A percentile compares a stretch with the other conserved stretches of the same genome.
These are phyloP conservation scores for Coleophora flavipennella DNA, from an alignment of 2,888 invertebrate species.

Conservation along the genomic window DNA sequence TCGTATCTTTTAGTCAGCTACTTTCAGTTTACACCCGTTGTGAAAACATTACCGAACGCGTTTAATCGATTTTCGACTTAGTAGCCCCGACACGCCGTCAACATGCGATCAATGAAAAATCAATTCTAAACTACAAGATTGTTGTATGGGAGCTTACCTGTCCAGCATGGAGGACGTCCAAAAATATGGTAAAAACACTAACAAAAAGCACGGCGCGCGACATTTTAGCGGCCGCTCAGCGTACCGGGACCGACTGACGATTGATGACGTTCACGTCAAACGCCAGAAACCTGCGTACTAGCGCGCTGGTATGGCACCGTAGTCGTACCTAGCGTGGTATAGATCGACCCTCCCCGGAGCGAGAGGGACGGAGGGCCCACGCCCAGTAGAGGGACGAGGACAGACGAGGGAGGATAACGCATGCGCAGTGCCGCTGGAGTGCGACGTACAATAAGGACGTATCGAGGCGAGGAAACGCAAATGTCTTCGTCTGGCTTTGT, in stretches of 20 bases:
- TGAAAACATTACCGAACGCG: constrained; percentile 59
- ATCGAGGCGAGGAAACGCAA: constrained; percentile 55
- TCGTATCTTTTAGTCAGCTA: constrained; percentile 47
- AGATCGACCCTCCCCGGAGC: constrained; percentile 66
- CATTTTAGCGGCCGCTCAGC: constrained; percentile 71
- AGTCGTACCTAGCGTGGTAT: constrained; percentile 66
- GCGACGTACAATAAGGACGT: constrained; percentile 53
- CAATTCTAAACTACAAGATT: background rate
- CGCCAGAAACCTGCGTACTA: constrained; percentile 69
- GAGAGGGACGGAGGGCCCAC: constrained; percentile 31
- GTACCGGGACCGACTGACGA: constrained; percentile 41
- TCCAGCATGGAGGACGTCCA: constrained; percentile 71
- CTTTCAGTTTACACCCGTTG: constrained; percentile 52
- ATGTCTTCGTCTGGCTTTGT: constrained; percentile 63
- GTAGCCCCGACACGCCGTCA: constrained; percentile 26
- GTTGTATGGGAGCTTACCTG: constrained; percentile 56
- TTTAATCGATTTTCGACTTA: constrained; percentile 65
- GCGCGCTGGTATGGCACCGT: constrained; percentile 49
- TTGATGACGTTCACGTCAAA: constrained; percentile 48
- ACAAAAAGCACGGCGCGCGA: constrained; percentile 75
- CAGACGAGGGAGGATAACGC: constrained; percentile 49
- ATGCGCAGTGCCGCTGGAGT: constrained; percentile 54
- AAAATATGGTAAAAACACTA: constrained; percentile 73
- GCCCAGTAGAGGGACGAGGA: constrained; percentile 30
- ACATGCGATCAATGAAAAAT: constrained; percentile 7